A percentile compares a stretch with the other conserved stretches of the same genome.
phyloP scores from a whole-genome alignment of 2,888 invertebrate species.

The Orgyia antiqua region DNA sequence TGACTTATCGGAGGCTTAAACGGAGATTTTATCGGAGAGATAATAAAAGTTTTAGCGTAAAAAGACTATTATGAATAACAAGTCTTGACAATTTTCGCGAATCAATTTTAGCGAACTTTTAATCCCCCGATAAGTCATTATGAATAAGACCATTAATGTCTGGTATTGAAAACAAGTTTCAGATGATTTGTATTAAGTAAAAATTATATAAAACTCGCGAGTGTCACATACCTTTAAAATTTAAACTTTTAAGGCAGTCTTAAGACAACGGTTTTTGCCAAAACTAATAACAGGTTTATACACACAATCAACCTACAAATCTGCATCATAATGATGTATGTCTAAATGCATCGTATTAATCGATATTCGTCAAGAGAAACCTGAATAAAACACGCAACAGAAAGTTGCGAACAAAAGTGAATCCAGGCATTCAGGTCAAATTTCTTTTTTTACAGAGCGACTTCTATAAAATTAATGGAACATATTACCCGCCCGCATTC shows the following conservation, averaged over 20 bases:
- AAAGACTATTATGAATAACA: too few species aligned
- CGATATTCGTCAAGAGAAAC: conserved; percentile 5
- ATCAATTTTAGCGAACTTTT: too few species aligned
- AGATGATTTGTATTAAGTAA: too few species aligned
- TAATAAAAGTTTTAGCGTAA: too few species aligned
- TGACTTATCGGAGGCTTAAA: too few species aligned
- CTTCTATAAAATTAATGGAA: conserved; percentile 76
- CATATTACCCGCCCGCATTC: conserved; percentile 61
- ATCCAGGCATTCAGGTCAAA: conserved; percentile 30
- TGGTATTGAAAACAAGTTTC: too few species aligned
- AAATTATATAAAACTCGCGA: too few species aligned
- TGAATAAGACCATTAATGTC: too few species aligned
- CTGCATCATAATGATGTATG: conserved; percentile 5
- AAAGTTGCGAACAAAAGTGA: conserved; percentile 15
- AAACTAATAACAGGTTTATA: conserved; percentile 1
- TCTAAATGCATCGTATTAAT: conserved; percentile 2
- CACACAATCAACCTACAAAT: conserved; percentile 4
- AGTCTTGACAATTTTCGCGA: too few species aligned
- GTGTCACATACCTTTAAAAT: too few species aligned
- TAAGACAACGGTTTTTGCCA: not conserved
- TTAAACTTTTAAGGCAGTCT: conserved; percentile 11
- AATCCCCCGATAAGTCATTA: too few species aligned
- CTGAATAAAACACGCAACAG: conserved; percentile 8
- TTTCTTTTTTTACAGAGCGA: conserved; percentile 73
- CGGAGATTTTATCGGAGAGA: too few species aligned